phyloP scores from a whole-genome alignment of 2,113 vertebrate species.

The Ovis canadensis region DNA sequence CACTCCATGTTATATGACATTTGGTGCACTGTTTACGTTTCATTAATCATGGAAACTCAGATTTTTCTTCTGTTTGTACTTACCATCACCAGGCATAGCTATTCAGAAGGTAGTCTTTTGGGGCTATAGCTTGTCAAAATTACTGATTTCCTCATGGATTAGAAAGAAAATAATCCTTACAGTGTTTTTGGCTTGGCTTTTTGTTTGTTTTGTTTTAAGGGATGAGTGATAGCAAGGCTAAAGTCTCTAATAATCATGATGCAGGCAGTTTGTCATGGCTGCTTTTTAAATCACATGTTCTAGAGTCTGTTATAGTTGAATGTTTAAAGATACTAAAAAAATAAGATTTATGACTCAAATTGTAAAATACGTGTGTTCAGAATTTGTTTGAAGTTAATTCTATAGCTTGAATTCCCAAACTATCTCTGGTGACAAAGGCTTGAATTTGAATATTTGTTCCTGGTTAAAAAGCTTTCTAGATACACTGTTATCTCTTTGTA shows the following conservation, averaged over 20 bases:
- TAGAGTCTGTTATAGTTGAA: neutral
- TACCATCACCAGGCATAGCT: neutral
- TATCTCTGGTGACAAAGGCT: neutral
- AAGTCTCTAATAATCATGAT: neutral
- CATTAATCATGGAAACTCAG: neutral
- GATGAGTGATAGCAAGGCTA: neutral
- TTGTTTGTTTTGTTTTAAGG: neutral
- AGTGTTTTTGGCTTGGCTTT: neutral
- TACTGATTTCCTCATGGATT: neutral
- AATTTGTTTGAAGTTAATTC: neutral
- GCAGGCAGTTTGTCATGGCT: neutral
- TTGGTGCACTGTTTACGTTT: neutral
- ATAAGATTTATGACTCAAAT: neutral
- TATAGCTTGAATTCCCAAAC: neutral
- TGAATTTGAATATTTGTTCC: neutral
- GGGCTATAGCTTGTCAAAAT: neutral
- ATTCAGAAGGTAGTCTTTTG: neutral
- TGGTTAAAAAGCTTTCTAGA: neutral
- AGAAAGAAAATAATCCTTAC: neutral
- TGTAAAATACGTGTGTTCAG: neutral
- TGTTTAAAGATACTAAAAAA: neutral
- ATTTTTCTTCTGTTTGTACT: neutral
- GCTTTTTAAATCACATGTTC: neutral
- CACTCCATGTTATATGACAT: neutral
- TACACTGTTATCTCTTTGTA: neutral